Conservation (phyloP, 2,797 vertebrate genomes). For the Malurus splendens region DNA sequence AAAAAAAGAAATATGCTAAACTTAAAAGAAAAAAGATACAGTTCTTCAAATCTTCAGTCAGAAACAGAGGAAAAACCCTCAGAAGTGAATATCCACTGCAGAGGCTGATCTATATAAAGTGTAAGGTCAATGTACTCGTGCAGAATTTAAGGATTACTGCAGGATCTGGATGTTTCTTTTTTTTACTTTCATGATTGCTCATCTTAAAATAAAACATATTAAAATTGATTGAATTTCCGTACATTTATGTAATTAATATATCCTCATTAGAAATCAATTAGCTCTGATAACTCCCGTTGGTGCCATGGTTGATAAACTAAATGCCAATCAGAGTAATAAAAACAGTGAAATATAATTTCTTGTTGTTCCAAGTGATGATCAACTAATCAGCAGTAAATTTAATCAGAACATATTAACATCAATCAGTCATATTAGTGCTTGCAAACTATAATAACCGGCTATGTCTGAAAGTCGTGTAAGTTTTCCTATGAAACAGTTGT, state of each 20-base stretch:
- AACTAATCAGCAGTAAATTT: conserved; percentile 69
- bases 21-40: background rate
- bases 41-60: conserved; percentile 3
- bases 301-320: conserved; percentile 48
- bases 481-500: conserved; percentile 1
- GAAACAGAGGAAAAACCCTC: background rate
- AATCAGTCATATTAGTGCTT: conserved; percentile 57
- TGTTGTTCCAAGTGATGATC: conserved; percentile 65
- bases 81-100: background rate
- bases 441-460: conserved; percentile 40
- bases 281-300: conserved; percentile 54
- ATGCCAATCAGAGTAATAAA: conserved; percentile 54
- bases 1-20: background rate
- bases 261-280: conserved; percentile 66
- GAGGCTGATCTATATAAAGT: background rate
- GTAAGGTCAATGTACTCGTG: background rate
- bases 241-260: conserved; percentile 57
- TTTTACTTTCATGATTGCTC: background rate
- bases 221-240: conserved; percentile 49
- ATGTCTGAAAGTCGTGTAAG: conserved; percentile 8
- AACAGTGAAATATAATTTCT: conserved; percentile 64
- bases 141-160: background rate
- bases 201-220: conserved; percentile 49
- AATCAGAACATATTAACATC: conserved; percentile 62
- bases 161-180: background rate